Percentiles rank a stretch among this genome's conserved stretches.
Evolutionary conservation across 2,888 invertebrate species (phyloP).

Genomic region (Linyphia triangularis): DNA sequence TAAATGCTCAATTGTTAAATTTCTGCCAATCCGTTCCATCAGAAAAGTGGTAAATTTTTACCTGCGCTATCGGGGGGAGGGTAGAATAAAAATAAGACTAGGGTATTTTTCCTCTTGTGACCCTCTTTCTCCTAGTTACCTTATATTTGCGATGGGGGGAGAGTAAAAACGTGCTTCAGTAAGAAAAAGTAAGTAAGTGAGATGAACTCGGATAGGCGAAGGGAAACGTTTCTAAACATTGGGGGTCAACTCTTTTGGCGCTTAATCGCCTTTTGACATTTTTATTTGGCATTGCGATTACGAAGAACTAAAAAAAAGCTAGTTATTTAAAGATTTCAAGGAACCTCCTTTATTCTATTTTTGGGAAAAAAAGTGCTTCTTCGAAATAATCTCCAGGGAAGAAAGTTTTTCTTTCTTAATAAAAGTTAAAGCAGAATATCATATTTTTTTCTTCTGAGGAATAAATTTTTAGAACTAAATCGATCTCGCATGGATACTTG

Average conservation of each 20-base stretch:
- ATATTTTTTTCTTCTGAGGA: background rate
- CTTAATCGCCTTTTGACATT: background rate
- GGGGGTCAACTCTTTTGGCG: background rate
- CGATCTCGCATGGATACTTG: background rate
- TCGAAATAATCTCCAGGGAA: too few relatives aligned
- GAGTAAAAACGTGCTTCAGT: slow-evolving; percentile 15
- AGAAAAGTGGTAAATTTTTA: slow-evolving; percentile 7
- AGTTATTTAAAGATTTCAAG: background rate
- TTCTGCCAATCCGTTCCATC: too few relatives aligned
- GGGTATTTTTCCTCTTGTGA: slow-evolving; percentile 1
- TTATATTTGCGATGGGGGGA: slow-evolving; percentile 14
- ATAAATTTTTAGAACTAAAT: too few relatives aligned
- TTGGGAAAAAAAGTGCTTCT: background rate
- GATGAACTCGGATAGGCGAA: slow-evolving; percentile 13
- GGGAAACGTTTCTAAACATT: slow-evolving; percentile 31
- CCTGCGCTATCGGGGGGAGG: background rate
- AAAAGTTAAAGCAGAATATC: too few relatives aligned
- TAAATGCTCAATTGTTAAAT: too few relatives aligned
- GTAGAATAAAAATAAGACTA: background rate
- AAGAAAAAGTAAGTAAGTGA: slow-evolving; percentile 18
- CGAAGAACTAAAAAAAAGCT: background rate
- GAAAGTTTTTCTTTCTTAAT: too few relatives aligned
- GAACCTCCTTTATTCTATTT: background rate
- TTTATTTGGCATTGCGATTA: background rate
- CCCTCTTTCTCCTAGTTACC: slow-evolving; percentile 24